Percentiles rank a stretch among this genome's conserved stretches.
phyloP scores from a whole-genome alignment of 2,797 vertebrate species.

The Pipistrellus pygmaeus region DNA sequence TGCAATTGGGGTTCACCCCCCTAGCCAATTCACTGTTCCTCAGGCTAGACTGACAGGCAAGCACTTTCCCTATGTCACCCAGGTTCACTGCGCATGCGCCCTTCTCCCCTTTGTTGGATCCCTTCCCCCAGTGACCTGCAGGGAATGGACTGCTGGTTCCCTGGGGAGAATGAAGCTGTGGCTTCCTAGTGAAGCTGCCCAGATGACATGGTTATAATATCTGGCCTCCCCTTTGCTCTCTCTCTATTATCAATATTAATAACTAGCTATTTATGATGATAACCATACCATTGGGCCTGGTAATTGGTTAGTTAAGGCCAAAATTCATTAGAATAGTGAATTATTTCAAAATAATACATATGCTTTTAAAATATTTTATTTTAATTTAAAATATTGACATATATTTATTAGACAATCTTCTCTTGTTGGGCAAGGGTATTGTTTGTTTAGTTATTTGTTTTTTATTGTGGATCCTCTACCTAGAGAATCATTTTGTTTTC shows the following conservation, averaged over 20 bases:
- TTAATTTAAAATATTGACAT: neutral
- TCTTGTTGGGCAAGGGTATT: neutral
- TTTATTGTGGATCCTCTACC: neutral
- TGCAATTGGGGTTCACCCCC: no score
- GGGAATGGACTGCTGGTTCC: neutral
- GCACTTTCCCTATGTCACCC: neutral
- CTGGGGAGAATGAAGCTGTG: neutral
- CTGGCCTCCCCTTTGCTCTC: neutral
- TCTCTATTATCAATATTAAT: neutral
- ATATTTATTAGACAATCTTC: neutral
- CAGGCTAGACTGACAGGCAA: neutral
- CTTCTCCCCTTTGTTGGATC: neutral
- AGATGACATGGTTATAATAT: neutral
- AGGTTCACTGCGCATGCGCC: neutral
- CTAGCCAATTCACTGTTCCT: no score
- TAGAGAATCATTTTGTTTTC: constrained; percentile 10
- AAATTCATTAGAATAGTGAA: constrained; percentile 12
- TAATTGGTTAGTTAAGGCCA: neutral
- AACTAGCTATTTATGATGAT: neutral
- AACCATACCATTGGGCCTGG: neutral
- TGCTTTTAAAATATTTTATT: neutral
- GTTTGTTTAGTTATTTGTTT: neutral
- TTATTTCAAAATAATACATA: neutral
- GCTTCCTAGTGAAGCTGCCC: neutral
- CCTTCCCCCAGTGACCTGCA: neutral